phyloP scores from a whole-genome alignment of 2,888 invertebrate species.

The Hyalella azteca region DNA sequence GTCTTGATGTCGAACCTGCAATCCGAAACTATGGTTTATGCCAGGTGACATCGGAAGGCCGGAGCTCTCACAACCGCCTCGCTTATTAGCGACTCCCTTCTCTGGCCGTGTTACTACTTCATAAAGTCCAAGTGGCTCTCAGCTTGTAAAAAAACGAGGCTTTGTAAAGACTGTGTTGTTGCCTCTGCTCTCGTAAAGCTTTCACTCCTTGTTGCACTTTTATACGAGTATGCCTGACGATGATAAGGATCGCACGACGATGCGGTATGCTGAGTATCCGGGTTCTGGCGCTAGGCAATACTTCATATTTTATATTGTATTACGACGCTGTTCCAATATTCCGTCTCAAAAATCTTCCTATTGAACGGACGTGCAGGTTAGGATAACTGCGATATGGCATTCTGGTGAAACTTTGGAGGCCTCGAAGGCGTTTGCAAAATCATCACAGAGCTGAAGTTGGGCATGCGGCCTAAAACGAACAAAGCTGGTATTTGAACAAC shows the following conservation, averaged over 20 bases:
- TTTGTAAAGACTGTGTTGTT: background rate
- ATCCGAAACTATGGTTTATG: too few species aligned
- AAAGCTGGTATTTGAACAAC: conserved; percentile 21
- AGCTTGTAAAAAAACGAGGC: background rate
- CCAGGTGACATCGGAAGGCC: background rate
- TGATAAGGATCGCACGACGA: background rate
- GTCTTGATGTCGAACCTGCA: too few species aligned
- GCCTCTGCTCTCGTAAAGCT: background rate
- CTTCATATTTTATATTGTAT: too few species aligned
- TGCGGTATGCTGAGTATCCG: too few species aligned
- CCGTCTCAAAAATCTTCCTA: too few species aligned
- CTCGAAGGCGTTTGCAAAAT: too few species aligned
- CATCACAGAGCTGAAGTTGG: too few species aligned
- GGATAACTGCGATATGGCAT: too few species aligned
- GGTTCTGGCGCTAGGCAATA: too few species aligned
- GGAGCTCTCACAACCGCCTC: background rate
- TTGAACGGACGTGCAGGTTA: too few species aligned
- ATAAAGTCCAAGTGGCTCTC: conserved; percentile 2
- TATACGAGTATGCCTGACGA: background rate
- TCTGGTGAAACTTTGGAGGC: too few species aligned
- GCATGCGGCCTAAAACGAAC: background rate
- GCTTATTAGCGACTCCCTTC: conserved; percentile 1
- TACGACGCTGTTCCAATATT: too few species aligned
- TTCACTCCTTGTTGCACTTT: background rate
- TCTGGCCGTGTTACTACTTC: conserved; percentile 1